Conservation (phyloP, 2,888 invertebrate genomes). For the Patella ulyssiponensis region DNA sequence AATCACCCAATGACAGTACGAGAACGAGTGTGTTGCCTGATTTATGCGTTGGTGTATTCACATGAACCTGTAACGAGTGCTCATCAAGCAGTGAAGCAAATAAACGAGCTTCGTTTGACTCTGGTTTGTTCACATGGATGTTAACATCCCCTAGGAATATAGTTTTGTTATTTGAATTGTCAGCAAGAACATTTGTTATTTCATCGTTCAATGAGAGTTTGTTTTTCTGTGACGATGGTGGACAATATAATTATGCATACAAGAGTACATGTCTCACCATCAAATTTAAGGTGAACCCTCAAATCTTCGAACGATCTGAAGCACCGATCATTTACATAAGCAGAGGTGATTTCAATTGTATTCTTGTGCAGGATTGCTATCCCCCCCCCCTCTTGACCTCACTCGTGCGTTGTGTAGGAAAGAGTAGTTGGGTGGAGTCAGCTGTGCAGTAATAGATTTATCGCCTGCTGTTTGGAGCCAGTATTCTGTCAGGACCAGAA, state of each 20-base stretch:
- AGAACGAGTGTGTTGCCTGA: conserved; percentile 2
- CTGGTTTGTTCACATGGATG: background rate
- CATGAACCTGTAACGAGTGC: background rate
- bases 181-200: background rate
- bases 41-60: conserved; percentile 11
- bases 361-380: background rate
- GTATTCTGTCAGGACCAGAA: background rate
- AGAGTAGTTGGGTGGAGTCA: background rate
- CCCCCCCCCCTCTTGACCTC: background rate
- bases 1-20: background rate
- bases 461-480: background rate
- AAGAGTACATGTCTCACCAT: background rate
- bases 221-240: background rate
- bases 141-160: conserved; percentile 13
- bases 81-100: too few relatives aligned
- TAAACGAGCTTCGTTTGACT: too few relatives aligned
- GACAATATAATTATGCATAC: background rate
- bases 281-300: background rate
- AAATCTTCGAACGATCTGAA: background rate
- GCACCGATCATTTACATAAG: background rate
- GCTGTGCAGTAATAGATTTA: background rate
- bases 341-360: background rate
- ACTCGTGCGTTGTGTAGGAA: background rate
- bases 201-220: background rate
- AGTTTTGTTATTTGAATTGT: background rate